Base-by-base conservation (phyloP, 2,113 vertebrate genomes). In the Chamaetylas fuelleborni region DNA sequence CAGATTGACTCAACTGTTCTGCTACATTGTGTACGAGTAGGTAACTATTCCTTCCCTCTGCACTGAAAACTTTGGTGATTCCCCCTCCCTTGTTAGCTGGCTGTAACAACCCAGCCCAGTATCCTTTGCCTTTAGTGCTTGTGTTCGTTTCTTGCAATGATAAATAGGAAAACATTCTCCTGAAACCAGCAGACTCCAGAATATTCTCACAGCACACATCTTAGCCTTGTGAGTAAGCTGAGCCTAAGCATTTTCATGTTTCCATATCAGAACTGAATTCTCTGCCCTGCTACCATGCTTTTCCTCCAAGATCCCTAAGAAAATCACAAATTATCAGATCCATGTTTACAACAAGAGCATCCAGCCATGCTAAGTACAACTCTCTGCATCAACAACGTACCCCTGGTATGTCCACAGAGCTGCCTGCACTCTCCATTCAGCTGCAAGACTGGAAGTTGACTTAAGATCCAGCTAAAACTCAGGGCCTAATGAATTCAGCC, bases 401-500 rank as follows among this genome's bases (percentile, higher is more conserved):
- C 58, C 43, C 51, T 47, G 33, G 47, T 11, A 42, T 1, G 0
- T 47, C 19, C 38, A 43, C 87, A 76, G 73, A 84, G 83, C 76
- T 26, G 31, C 73, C 90, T n/a, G 90, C 95, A 86, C 90, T 90
- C 95, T 74, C 82, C 60, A 5, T 6, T 45, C 88, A 74, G 86
- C 5, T 89, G 70, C 66, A 57, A 91, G 73, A 36, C 83, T 81
- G 85, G 87, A 81, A 85, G 84, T 5, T 73, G 81, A 92, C 58
- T 85, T 70, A 33, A 82, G 74, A 92, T 78, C 92, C 82, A 88
- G 88, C 90, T 94, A 47, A 67, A 93, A 86, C 79, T 93, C 69
- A 48, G 92, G 94, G 90, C 95, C 72, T 88, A 86, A 95, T 74
- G 70, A 74, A 81, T 84, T 87, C 93, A 94, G 96, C 93, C 93